phyloP scores from a whole-genome alignment of 2,888 invertebrate genomes.

The Plutella xylostella region DNA sequence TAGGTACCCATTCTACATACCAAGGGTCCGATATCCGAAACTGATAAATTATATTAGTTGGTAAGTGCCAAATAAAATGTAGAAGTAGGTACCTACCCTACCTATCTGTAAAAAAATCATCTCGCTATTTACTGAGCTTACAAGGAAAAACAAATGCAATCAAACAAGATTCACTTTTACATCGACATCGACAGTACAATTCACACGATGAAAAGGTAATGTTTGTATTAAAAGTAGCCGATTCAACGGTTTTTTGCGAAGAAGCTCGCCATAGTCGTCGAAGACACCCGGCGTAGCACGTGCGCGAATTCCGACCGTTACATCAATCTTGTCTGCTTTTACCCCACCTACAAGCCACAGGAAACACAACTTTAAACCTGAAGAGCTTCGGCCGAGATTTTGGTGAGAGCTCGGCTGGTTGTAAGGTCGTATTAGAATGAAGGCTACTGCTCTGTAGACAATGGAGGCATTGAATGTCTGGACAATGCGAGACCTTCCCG shows the following conservation, averaged over 20 bases:
- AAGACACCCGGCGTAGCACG: slow-evolving; percentile 56
- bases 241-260: slow-evolving; percentile 18
- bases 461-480: slow-evolving; percentile 56
- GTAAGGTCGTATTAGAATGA: slow-evolving; percentile 14
- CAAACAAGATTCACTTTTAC: too few species aligned
- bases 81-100: too few species aligned
- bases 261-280: slow-evolving; percentile 16
- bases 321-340: slow-evolving; percentile 61
- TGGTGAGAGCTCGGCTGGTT: slow-evolving; percentile 11
- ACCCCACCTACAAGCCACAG: slow-evolving; percentile 15
- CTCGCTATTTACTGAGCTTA: too few species aligned
- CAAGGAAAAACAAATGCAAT: too few species aligned
- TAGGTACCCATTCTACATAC: too few species aligned
- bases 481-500: slow-evolving; percentile 51
- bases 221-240: not conserved
- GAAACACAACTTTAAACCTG: not conserved
- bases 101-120: too few species aligned
- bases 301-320: slow-evolving; percentile 61
- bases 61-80: too few species aligned
- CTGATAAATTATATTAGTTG: too few species aligned
- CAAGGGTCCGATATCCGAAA: too few species aligned
- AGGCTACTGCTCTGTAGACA: slow-evolving; percentile 33
- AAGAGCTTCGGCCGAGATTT: slow-evolving; percentile 10
- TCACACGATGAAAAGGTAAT: too few species aligned
- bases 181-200: too few species aligned